These are phyloP conservation scores for Saccostrea echinata DNA, from an alignment of 1,140 invertebrate species.

Conservation along the genomic window DNA sequence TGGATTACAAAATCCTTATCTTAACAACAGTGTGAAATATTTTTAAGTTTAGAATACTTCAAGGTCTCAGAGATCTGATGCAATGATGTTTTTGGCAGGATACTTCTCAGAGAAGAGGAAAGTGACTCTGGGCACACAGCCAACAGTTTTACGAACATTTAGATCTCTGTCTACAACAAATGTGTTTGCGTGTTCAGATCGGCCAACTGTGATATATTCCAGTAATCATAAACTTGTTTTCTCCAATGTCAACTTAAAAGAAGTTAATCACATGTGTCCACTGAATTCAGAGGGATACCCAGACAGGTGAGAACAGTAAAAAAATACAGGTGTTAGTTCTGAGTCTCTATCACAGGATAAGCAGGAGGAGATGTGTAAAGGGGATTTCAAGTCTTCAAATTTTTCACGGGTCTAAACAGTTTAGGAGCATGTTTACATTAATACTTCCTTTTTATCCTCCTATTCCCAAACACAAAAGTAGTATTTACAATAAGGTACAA, in stretches of 20 bases:
- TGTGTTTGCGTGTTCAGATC: constrained; percentile 99
- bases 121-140: constrained; percentile 97
- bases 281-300: constrained; percentile 96
- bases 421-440: no score
- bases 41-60: not conserved
- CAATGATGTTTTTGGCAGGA: constrained; percentile 57
- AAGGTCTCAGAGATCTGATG: not conserved
- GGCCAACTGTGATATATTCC: constrained; percentile 99
- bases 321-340: not conserved
- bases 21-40: not conserved
- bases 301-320: constrained; percentile 84
- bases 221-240: constrained; percentile 99
- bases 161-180: constrained; percentile 95
- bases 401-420: no score
- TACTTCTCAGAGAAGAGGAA: constrained; percentile 79
- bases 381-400: no score
- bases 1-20: no score
- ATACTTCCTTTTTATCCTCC: no score
- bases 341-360: not conserved
- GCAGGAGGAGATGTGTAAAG: no score
- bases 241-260: constrained; percentile 99
- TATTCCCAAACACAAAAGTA: no score
- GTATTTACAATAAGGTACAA: no score
- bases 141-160: constrained; percentile 95
- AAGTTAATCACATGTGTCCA: constrained; percentile 99